Conservation (phyloP, 1,140 invertebrate species). For the Zeugodacus cucurbitae region DNA sequence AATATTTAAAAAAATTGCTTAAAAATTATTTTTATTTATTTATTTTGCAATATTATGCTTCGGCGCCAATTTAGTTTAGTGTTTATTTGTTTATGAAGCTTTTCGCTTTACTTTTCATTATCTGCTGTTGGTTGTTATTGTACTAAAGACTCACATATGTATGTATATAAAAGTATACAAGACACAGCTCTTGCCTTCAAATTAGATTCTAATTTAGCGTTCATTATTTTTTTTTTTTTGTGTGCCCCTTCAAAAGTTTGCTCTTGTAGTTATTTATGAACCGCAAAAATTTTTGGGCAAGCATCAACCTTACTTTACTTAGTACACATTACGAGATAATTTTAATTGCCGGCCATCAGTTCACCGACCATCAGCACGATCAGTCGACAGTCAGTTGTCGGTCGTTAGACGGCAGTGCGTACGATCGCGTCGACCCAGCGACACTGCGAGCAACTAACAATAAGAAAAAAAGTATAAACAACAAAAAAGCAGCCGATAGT, state of each 20-base stretch:
- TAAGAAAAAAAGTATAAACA: neutral
- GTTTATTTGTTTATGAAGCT: neutral
- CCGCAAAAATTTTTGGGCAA: neutral
- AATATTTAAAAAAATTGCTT: no score
- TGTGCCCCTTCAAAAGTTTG: neutral
- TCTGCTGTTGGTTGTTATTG: no score
- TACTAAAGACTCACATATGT: no score
- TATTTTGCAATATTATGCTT: neutral
- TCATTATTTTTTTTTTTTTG: neutral
- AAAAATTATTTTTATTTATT: neutral
- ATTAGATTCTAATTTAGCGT: neutral
- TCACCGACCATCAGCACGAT: neutral
- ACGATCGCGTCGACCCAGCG: neutral
- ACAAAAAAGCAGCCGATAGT: neutral
- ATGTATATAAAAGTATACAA: neutral
- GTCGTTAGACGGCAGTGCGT: neutral
- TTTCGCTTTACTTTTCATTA: neutral
- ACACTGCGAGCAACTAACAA: neutral
- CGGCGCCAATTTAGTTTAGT: neutral
- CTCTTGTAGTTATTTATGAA: neutral
- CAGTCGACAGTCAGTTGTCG: neutral
- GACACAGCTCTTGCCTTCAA: neutral
- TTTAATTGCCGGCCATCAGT: constrained; percentile 22
- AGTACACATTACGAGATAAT: constrained; percentile 3
- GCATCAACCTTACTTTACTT: neutral